phyloP scores from a whole-genome alignment of 1,140 invertebrate species.

The Augochlora pura region DNA sequence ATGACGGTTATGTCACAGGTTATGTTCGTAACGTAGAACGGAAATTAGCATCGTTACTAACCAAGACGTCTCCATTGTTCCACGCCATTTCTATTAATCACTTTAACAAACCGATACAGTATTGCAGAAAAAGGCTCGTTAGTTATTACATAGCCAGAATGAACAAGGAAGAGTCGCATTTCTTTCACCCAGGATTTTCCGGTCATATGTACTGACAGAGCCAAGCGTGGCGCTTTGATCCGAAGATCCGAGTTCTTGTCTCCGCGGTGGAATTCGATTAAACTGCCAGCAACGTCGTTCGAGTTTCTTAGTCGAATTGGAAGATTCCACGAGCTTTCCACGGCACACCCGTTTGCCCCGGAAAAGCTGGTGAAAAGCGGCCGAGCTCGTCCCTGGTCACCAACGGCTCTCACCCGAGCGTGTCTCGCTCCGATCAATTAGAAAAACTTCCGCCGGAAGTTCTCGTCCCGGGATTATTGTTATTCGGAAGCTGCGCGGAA shows the following conservation, averaged over 20 bases:
- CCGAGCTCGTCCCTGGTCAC: constrained; percentile 13
- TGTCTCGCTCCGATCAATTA: constrained; percentile 48
- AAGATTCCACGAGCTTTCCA: constrained; percentile 61
- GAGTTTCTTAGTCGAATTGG: constrained; percentile 72
- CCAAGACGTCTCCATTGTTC: too few species aligned
- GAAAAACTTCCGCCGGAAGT: constrained; percentile 56
- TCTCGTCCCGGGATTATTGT: constrained; percentile 47
- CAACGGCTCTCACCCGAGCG: constrained; percentile 4
- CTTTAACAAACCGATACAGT: too few species aligned
- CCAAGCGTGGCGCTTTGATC: constrained; percentile 38
- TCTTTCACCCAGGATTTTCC: background rate
- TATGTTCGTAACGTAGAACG: too few species aligned
- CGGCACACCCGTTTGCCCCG: constrained; percentile 23
- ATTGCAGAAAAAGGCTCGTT: background rate
- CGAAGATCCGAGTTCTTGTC: constrained; percentile 30
- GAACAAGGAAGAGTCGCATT: constrained; percentile 26
- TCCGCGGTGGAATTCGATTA: constrained; percentile 73
- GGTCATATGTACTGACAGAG: background rate
- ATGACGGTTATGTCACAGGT: too few species aligned
- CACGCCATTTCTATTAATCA: too few species aligned
- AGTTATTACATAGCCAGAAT: background rate
- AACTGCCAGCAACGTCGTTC: constrained; percentile 60
- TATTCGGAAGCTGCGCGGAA: constrained; percentile 34
- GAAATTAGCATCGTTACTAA: too few species aligned
- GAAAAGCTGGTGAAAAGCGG: constrained; percentile 44